phyloP scores from a whole-genome alignment of 2,888 invertebrate species.

The Caenorhabditis plicata region DNA sequence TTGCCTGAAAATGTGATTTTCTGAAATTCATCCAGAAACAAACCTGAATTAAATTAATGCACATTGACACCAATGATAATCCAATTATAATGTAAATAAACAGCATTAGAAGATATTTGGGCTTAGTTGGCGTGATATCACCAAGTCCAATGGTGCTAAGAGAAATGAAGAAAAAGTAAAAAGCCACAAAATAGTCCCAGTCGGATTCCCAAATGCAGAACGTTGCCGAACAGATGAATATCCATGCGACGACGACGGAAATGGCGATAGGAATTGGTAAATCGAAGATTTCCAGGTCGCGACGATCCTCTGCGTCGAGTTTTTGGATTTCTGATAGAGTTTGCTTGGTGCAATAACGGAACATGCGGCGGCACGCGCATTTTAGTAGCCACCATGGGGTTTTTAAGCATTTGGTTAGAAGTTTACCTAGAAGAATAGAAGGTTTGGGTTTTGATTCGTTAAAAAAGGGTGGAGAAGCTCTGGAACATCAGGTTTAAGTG shows the following conservation, averaged over 20 bases:
- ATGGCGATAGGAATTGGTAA: constrained; percentile 87
- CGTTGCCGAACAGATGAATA: constrained; percentile 81
- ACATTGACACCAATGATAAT: constrained; percentile 91
- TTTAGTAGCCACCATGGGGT: constrained; percentile 61
- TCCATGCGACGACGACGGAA: constrained; percentile 80
- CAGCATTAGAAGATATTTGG: constrained; percentile 84
- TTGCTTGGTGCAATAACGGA: constrained; percentile 63
- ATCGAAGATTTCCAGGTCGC: constrained; percentile 80
- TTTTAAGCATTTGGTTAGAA: constrained; percentile 56
- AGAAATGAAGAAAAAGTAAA: constrained; percentile 95
- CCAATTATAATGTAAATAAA: constrained; percentile 93
- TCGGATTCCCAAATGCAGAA: constrained; percentile 71
- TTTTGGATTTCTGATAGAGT: constrained; percentile 53
- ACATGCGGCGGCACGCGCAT: constrained; percentile 55
- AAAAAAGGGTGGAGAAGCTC: not conserved
- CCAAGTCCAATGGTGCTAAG: constrained; percentile 69
- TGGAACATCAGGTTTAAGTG: too few relatives aligned
- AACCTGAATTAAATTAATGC: constrained; percentile 88
- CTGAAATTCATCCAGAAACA: not conserved
- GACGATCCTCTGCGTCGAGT: constrained; percentile 55
- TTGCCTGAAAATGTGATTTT: constrained; percentile 35
- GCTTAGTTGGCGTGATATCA: constrained; percentile 73
- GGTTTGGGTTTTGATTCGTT: not conserved
- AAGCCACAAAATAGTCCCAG: constrained; percentile 87
- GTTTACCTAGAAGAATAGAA: constrained; percentile 48